Percentiles rank a stretch among this genome's conserved stretches.
phyloP scores from a whole-genome alignment of 1,140 invertebrate genomes.

The Trichonephila clavata region DNA sequence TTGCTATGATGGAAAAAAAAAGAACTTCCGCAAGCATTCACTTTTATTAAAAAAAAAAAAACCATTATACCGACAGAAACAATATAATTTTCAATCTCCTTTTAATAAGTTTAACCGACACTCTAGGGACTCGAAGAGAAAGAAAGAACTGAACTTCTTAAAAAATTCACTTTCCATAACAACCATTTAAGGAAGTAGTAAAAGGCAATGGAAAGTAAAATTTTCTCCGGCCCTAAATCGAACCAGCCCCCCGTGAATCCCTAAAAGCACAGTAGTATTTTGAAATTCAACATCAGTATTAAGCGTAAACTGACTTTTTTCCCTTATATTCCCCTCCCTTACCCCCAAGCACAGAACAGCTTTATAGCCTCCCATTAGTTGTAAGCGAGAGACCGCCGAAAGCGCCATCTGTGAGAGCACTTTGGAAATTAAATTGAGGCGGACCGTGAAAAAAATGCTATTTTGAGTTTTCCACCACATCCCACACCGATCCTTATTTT shows the following conservation, averaged over 20 bases:
- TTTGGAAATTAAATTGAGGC: slow-evolving; percentile 69
- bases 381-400: slow-evolving; percentile 16
- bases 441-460: slow-evolving; percentile 9
- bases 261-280: slow-evolving; percentile 30
- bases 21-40: too few relatives aligned
- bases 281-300: slow-evolving; percentile 40
- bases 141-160: background rate
- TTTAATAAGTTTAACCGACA: slow-evolving; percentile 25
- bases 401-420: slow-evolving; percentile 70
- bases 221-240: background rate
- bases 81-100: background rate
- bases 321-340: background rate
- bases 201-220: slow-evolving; percentile 55
- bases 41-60: background rate
- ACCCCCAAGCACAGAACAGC: background rate
- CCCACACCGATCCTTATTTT: background rate
- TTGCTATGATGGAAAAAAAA: too few relatives aligned
- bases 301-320: background rate
- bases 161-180: background rate
- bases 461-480: background rate
- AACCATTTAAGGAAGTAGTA: background rate
- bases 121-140: background rate
- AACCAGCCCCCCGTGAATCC: background rate
- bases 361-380: slow-evolving; percentile 67
- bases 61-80: background rate